Evolutionary conservation across 37 sponge, comb jelly and placozoan species (phyloP).

Genomic region (Mnemiopsis leidyi): DNA sequence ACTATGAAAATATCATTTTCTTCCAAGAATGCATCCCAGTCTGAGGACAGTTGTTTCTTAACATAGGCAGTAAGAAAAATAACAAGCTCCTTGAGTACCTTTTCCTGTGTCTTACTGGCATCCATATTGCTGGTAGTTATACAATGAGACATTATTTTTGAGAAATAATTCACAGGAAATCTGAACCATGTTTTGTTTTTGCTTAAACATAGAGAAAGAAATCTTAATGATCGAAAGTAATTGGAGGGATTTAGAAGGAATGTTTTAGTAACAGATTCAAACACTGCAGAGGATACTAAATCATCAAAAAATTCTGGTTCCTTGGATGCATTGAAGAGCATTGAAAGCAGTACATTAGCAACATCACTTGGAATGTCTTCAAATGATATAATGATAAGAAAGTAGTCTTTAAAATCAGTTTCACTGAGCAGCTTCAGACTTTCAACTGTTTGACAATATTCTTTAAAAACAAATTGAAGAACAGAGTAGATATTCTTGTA

Average conservation of each 20-base stretch:
- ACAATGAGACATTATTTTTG: not conserved
- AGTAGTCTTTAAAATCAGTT: constrained; percentile 40
- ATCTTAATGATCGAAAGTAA: constrained; percentile 19
- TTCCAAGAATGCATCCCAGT: not conserved
- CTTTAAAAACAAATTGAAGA: constrained; percentile 32
- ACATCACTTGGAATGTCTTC: not conserved
- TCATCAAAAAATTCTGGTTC: not conserved
- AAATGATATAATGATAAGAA: constrained; percentile 37
- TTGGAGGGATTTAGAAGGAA: not conserved
- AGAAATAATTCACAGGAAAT: not conserved
- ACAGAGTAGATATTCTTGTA: not conserved
- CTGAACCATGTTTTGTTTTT: not conserved
- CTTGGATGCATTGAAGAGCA: constrained; percentile 16
- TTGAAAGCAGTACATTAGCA: not conserved
- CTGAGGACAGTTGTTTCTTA: not conserved
- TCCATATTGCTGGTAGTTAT: not conserved
- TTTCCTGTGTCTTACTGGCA: too few species aligned
- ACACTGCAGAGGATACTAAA: not conserved
- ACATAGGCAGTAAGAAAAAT: not conserved
- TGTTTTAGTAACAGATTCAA: not conserved
- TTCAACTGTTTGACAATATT: not conserved
- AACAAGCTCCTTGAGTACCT: not conserved
- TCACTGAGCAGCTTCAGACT: not conserved
- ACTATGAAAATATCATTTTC: constrained; percentile 26
- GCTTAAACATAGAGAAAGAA: not conserved